Conservation (phyloP, 2,113 vertebrate species). For the Tympanuchus pallidicinctus region DNA sequence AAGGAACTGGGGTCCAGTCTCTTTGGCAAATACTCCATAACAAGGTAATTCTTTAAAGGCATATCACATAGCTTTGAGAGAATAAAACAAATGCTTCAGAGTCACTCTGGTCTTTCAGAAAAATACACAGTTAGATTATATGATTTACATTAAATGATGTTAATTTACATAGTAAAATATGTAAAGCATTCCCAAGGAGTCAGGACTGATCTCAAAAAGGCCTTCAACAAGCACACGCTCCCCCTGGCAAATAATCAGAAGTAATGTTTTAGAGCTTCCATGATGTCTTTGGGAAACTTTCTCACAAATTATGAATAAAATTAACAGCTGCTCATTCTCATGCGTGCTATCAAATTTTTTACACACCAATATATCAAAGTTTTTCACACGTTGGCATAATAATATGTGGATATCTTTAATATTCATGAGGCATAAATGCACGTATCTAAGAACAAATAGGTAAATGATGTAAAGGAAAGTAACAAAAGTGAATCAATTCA, state of each 20-base stretch:
- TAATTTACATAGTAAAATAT: neutral
- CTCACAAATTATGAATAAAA: neutral
- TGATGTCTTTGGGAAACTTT: neutral
- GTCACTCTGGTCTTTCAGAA: constrained; percentile 27
- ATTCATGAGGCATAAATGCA: neutral
- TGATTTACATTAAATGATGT: neutral
- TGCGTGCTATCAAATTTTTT: neutral
- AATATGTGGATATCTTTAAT: constrained; percentile 1
- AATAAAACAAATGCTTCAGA: constrained; percentile 45
- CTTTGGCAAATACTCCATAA: constrained; percentile 52
- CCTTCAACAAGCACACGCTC: neutral
- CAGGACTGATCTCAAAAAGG: neutral
- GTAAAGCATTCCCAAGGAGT: neutral
- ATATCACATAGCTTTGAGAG: constrained; percentile 23
- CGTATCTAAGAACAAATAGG: neutral
- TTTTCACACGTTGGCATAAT: neutral
- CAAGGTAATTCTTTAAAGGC: constrained; percentile 53
- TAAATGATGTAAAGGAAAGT: neutral
- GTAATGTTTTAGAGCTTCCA: neutral
- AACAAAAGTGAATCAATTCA: neutral
- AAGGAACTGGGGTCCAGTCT: constrained; percentile 40
- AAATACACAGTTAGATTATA: constrained; percentile 32
- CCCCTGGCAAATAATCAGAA: neutral
- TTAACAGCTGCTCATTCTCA: neutral
- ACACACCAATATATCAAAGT: neutral